Conservation (phyloP, 2,113 vertebrate genomes). For the Alethe diademata region DNA sequence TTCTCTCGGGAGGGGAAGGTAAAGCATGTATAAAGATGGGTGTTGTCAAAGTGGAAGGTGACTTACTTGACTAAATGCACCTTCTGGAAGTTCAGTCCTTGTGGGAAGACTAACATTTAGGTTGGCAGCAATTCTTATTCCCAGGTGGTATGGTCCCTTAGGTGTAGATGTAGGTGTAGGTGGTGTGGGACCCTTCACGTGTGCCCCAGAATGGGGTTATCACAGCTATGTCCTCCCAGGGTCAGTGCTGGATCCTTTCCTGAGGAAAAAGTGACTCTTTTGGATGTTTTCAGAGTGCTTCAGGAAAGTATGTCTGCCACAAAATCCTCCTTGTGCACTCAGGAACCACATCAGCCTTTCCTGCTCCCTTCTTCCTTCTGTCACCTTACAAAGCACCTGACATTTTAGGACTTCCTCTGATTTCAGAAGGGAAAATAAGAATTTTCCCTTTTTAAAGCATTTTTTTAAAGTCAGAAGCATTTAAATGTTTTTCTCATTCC, state of each 20-base stretch:
- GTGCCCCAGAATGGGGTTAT: background rate
- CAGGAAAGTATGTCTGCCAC: background rate
- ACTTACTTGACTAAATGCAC: background rate
- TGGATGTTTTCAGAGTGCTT: background rate
- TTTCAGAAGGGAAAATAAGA: background rate
- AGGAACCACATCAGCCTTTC: background rate
- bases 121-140: background rate
- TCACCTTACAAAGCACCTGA: background rate
- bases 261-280: background rate
- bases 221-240: background rate
- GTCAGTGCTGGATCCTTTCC: background rate
- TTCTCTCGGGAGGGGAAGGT: background rate
- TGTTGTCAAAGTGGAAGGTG: background rate
- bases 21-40: background rate
- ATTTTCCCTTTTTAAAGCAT: background rate
- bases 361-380: background rate
- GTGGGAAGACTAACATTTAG: background rate
- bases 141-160: no score
- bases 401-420: background rate
- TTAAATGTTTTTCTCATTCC: background rate
- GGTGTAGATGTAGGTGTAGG: fast-evolving
- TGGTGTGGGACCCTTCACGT: background rate
- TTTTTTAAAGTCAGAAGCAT: background rate
- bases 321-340: background rate
- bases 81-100: background rate